phyloP scores from a whole-genome alignment of 2,113 vertebrate genomes.

The Lichenostomus cassidix region DNA sequence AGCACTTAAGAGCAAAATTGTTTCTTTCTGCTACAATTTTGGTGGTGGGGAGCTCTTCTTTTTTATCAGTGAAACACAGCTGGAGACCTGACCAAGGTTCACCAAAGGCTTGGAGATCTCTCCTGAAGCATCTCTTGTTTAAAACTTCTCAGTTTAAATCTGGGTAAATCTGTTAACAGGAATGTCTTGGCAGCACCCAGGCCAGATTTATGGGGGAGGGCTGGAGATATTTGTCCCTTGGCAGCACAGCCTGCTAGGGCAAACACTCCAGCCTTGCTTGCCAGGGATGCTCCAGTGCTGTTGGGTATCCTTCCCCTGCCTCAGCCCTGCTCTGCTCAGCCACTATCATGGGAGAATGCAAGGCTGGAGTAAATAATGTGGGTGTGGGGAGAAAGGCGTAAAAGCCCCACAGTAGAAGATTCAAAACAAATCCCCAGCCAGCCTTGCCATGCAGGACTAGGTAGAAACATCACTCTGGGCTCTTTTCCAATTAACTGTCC shows the following conservation, averaged over 20 bases:
- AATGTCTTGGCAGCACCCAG: not conserved
- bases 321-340: not conserved
- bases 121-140: not conserved
- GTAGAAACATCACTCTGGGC: slow-evolving; percentile 20
- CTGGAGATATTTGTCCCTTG: not conserved
- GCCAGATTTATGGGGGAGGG: rapidly evolving
- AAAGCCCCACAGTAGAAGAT: not conserved
- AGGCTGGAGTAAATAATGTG: not conserved
- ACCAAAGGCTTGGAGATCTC: not conserved
- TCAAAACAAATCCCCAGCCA: not conserved
- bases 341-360: not conserved
- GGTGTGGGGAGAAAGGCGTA: not conserved
- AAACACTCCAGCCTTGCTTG: not conserved
- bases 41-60: slow-evolving; percentile 4
- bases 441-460: not conserved
- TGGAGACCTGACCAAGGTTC: not conserved
- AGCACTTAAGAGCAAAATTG: slow-evolving; percentile 8
- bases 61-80: not conserved
- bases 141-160: not conserved
- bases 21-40: not conserved
- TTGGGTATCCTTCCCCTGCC: not conserved
- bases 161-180: not conserved
- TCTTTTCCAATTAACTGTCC: slow-evolving; percentile 13
- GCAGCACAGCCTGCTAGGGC: not conserved
- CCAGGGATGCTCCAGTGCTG: not conserved